Evolutionary conservation across 2,888 invertebrate species (phyloP).

Genomic region (Polydrusus cervinus): DNA sequence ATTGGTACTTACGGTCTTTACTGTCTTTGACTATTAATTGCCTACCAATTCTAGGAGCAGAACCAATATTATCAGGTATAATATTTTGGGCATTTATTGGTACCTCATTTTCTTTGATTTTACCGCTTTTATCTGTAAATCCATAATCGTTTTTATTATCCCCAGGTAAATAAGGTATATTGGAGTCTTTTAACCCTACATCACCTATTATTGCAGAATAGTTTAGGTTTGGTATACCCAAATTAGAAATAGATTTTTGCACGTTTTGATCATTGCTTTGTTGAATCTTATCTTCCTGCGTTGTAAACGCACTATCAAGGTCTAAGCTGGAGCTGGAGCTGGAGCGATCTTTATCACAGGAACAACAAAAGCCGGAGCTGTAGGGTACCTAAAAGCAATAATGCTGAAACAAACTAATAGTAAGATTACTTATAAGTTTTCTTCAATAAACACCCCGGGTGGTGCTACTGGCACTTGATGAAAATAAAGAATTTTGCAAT

Average conservation of each 20-base stretch:
- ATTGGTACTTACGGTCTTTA: constrained; percentile 34
- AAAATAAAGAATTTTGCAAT: too few relatives aligned
- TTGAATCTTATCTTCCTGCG: neutral
- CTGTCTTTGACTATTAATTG: constrained; percentile 20
- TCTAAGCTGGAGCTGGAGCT: constrained; percentile 7
- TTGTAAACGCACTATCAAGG: neutral
- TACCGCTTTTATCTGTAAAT: constrained; percentile 49
- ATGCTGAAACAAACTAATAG: neutral
- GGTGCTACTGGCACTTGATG: too few relatives aligned
- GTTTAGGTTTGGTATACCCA: constrained; percentile 23
- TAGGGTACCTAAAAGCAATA: constrained; percentile 47
- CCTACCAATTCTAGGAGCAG: constrained; percentile 32
- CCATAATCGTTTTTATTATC: constrained; percentile 56
- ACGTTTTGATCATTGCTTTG: neutral
- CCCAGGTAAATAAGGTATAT: constrained; percentile 48
- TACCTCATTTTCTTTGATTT: constrained; percentile 39
- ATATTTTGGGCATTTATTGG: constrained; percentile 35
- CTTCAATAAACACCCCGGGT: too few relatives aligned
- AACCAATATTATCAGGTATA: constrained; percentile 36
- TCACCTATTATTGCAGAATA: constrained; percentile 26
- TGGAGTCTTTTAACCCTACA: constrained; percentile 14
- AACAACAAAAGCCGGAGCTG: constrained; percentile 74
- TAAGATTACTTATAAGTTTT: too few relatives aligned
- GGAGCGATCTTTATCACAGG: constrained; percentile 62
- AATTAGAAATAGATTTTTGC: constrained; percentile 7